Evolutionary conservation across 2,888 invertebrate species (phyloP).

Genomic region (Ectemnius continuus): DNA sequence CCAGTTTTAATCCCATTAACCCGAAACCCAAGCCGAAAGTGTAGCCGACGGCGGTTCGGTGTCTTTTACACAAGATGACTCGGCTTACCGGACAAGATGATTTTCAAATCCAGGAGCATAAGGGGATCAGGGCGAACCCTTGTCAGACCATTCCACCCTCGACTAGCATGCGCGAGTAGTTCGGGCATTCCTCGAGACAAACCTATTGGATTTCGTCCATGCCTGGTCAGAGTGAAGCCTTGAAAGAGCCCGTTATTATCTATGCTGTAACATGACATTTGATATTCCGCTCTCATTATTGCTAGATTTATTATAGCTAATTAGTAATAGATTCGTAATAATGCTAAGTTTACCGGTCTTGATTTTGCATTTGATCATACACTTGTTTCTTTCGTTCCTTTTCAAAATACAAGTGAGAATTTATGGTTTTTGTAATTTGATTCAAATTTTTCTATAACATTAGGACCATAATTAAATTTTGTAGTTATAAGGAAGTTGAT

Average conservation of each 20-base stretch:
- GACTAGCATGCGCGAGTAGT: slow-evolving; percentile 17
- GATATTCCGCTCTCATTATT: slow-evolving; percentile 8
- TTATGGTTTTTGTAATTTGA: too few species aligned
- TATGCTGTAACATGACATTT: slow-evolving; percentile 52
- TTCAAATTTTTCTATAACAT: too few species aligned
- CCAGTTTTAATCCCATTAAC: too few species aligned
- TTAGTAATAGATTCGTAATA: too few species aligned
- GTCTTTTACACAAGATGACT: slow-evolving; percentile 9
- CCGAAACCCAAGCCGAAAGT: too few species aligned
- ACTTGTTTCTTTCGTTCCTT: too few species aligned
- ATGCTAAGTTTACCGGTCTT: too few species aligned
- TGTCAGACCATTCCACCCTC: slow-evolving; percentile 32
- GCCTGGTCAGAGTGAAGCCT: slow-evolving; percentile 67
- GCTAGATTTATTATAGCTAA: not conserved
- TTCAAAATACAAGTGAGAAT: too few species aligned
- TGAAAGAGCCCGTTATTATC: slow-evolving; percentile 54
- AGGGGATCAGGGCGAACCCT: slow-evolving; percentile 13
- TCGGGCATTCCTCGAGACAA: slow-evolving; percentile 50
- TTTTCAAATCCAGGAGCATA: slow-evolving; percentile 15
- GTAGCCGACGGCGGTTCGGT: too few species aligned
- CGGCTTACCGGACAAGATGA: slow-evolving; percentile 9
- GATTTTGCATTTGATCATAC: too few species aligned
- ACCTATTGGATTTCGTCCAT: slow-evolving; percentile 67
- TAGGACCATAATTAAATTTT: too few species aligned
- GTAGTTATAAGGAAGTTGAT: too few species aligned